These are phyloP conservation scores for Taphrorychus bicolor DNA, from an alignment of 2,888 invertebrate genomes.

Conservation along the genomic window DNA sequence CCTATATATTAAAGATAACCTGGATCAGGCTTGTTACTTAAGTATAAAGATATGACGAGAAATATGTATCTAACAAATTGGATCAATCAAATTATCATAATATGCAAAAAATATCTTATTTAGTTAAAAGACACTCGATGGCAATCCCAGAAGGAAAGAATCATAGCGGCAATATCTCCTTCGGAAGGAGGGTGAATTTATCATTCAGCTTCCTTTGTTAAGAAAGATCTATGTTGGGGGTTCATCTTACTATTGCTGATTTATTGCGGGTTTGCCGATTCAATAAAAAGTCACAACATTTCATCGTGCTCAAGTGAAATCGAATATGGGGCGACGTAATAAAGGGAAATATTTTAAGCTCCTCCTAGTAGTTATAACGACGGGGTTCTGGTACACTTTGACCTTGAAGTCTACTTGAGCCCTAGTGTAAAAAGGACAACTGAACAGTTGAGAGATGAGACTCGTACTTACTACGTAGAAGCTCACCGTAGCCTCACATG, in stretches of 20 bases:
- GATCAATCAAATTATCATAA: too few species aligned
- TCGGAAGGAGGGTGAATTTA: constrained; percentile 17
- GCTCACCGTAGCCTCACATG: too few species aligned
- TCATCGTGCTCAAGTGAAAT: constrained; percentile 8
- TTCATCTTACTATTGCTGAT: constrained; percentile 31
- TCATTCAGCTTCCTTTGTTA: constrained; percentile 24
- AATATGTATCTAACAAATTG: too few species aligned
- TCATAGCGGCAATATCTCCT: constrained; percentile 20
- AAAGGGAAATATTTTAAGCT: constrained; percentile 12
- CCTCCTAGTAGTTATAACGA: too few species aligned
- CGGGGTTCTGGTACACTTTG: too few species aligned
- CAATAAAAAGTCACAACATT: constrained; percentile 24
- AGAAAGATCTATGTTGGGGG: constrained; percentile 29
- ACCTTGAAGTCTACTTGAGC: too few species aligned
- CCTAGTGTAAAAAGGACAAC: too few species aligned
- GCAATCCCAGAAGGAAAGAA: constrained; percentile 18
- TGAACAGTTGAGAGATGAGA: too few species aligned
- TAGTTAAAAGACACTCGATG: constrained; percentile 22
- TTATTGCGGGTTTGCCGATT: constrained; percentile 15
- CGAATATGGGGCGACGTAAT: constrained; percentile 5
- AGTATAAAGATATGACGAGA: too few species aligned
- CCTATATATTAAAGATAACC: too few species aligned
- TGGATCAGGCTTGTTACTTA: too few species aligned
- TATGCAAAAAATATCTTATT: constrained; percentile 11
- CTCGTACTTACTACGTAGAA: too few species aligned